Base-by-base conservation (phyloP, 2,797 vertebrate genomes). In the Dicrostonyx torquatus region DNA sequence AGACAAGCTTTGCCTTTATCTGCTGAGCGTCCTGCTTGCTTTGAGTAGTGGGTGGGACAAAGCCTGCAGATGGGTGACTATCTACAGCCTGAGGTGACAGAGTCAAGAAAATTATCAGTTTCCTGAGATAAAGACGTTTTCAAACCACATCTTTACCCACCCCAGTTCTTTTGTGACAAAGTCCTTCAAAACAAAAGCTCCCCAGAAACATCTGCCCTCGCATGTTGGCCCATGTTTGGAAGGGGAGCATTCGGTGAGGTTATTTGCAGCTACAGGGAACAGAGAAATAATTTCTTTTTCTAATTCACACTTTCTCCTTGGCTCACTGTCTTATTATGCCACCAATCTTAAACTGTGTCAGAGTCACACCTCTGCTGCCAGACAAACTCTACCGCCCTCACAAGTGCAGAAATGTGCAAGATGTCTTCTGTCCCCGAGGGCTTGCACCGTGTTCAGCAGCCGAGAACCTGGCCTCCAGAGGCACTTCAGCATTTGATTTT, bases 221-320 rank as follows among this genome's bases (percentile, higher is more conserved):
- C 90, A 83, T 68, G 93, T 93, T 94, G 89, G 90, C 93, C 89
- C 73, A 75, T 76, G 91, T 96, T 95, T 83, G 91, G 90, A 95
- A 94, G 95, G 75, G 76, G 24, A 78, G 86, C 55, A 50, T 76
- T 93, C 76, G 68, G 94, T 89, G 87, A 97, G 62, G 89, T 92
- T 97, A 97, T 97, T 97, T 97, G 95, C 96, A 97, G 91, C 94
- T 95, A 75, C 29, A 90, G 92, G 76, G 95, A 85, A 95, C 93
- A 97, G 91, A 94, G 97, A 97, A 97, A 95, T 72, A 94, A 88
- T 89, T 96, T 97, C 93, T 96, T 97, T 97, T 97, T 97, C 93
- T 94, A 97, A 97, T 96, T 97, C 96, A 97, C 90, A 93, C 93
- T 87, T 95, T 95, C 78, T 90, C 91, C 50, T 96, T 88, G 91